Percentiles rank a stretch among this genome's conserved stretches.
Evolutionary conservation across 2,888 invertebrate genomes (phyloP).

Genomic region (Cheilosia pagana): DNA sequence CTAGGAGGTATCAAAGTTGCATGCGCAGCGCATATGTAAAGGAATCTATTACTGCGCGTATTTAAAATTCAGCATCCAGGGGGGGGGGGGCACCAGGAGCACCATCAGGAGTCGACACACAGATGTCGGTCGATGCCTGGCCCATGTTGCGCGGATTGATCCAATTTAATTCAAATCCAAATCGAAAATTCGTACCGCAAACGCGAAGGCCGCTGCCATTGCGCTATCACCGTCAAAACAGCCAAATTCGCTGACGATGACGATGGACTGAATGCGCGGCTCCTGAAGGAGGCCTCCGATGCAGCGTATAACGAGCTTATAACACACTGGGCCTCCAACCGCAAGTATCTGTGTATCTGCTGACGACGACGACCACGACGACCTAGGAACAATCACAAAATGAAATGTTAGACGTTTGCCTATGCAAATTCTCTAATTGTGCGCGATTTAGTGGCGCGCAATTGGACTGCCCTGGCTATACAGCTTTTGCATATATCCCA

Average conservation of each 20-base stretch:
- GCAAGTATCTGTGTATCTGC: slow-evolving; percentile 48
- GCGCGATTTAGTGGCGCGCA: slow-evolving; percentile 75
- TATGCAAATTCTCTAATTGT: slow-evolving; percentile 75
- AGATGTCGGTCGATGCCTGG: slow-evolving; percentile 20
- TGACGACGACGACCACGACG: slow-evolving; percentile 6
- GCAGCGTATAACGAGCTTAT: slow-evolving; percentile 34
- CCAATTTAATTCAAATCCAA: slow-evolving; percentile 73
- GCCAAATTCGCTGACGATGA: slow-evolving; percentile 68
- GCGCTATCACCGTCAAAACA: slow-evolving; percentile 66
- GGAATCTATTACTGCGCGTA: slow-evolving; percentile 71
- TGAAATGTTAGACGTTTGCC: slow-evolving; percentile 75
- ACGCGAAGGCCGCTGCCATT: slow-evolving; percentile 49
- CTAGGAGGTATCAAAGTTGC: slow-evolving; percentile 41
- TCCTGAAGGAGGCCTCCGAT: slow-evolving; percentile 51
- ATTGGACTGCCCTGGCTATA: slow-evolving; percentile 64
- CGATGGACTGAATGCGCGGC: slow-evolving; percentile 36
- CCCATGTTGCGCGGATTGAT: slow-evolving; percentile 65
- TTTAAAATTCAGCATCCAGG: slow-evolving; percentile 66
- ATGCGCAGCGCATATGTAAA: slow-evolving; percentile 53
- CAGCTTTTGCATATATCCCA: slow-evolving; percentile 60
- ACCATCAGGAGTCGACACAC: slow-evolving; percentile 20
- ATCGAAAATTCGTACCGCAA: slow-evolving; percentile 70
- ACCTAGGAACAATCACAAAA: slow-evolving; percentile 65
- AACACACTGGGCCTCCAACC: slow-evolving; percentile 26
- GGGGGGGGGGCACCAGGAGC: not conserved